Percentiles rank a stretch among this genome's conserved stretches.
Conservation (phyloP, 1,140 invertebrate genomes). For the Drosophila melanogaster region DNA sequence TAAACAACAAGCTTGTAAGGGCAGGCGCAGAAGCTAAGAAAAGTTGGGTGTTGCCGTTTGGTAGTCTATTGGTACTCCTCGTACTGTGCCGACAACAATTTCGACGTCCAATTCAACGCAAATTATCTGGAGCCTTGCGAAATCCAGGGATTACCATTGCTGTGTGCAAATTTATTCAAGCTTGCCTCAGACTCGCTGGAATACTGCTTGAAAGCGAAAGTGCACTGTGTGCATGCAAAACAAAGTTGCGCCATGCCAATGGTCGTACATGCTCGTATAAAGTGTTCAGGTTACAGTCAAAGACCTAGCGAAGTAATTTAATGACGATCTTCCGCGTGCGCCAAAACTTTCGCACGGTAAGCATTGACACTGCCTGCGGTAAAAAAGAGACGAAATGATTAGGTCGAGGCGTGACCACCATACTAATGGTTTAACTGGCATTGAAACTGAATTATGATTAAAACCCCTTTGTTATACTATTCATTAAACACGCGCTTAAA, state of each 20-base stretch:
- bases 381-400: background rate
- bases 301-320: conserved; percentile 59
- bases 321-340: conserved; percentile 64
- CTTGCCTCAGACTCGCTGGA: conserved; percentile 55
- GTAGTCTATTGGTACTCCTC: conserved; percentile 24
- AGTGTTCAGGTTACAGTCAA: conserved; percentile 56
- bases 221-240: conserved; percentile 53
- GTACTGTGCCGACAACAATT: conserved; percentile 29
- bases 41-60: conserved; percentile 24
- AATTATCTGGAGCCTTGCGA: conserved; percentile 44
- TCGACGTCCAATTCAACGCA: conserved; percentile 40
- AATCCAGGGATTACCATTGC: conserved; percentile 27
- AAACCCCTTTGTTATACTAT: background rate
- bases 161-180: conserved; percentile 44
- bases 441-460: conserved; percentile 23
- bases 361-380: conserved; percentile 42
- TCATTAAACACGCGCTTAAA: background rate
- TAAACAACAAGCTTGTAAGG: conserved; percentile 23
- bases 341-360: conserved; percentile 56
- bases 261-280: conserved; percentile 21
- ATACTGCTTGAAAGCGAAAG: conserved; percentile 64
- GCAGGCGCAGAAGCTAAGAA: conserved; percentile 26
- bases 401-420: background rate
- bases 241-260: conserved; percentile 53
- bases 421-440: conserved; percentile 34